Evolutionary conservation across 2,113 vertebrate genomes (phyloP).

Genomic region (Cyanoliseus patagonus): DNA sequence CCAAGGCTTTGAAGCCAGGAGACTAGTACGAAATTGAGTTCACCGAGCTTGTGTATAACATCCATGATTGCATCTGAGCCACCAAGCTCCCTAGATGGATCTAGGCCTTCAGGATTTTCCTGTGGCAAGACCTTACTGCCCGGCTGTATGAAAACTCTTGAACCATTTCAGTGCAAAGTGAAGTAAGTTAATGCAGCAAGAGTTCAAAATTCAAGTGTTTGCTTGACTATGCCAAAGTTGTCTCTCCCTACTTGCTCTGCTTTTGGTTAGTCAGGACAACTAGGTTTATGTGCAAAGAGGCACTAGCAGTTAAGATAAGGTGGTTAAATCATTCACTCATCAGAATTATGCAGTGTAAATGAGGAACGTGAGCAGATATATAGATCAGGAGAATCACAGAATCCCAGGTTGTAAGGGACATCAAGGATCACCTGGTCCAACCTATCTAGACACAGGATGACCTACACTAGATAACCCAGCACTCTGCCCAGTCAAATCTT

Average conservation of each 20-base stretch:
- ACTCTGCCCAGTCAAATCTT: not conserved
- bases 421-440: not conserved
- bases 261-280: not conserved
- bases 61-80: not conserved
- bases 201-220: not conserved
- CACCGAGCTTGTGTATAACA: not conserved
- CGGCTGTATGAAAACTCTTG: fast-evolving
- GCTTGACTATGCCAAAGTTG: not conserved
- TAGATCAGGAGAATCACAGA: not conserved
- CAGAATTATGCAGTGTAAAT: not conserved
- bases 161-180: not conserved
- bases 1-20: not conserved
- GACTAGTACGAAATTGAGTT: fast-evolving
- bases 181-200: not conserved
- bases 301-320: not conserved
- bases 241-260: not conserved
- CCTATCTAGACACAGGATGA: not conserved
- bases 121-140: not conserved
- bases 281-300: not conserved
- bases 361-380: not conserved
- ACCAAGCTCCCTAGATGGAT: not conserved
- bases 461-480: not conserved
- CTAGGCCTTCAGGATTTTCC: not conserved
- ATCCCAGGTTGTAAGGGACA: not conserved
- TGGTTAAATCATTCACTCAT: not conserved